Conservation (phyloP, 2,113 vertebrate species). For the Pollachius pollachius region DNA sequence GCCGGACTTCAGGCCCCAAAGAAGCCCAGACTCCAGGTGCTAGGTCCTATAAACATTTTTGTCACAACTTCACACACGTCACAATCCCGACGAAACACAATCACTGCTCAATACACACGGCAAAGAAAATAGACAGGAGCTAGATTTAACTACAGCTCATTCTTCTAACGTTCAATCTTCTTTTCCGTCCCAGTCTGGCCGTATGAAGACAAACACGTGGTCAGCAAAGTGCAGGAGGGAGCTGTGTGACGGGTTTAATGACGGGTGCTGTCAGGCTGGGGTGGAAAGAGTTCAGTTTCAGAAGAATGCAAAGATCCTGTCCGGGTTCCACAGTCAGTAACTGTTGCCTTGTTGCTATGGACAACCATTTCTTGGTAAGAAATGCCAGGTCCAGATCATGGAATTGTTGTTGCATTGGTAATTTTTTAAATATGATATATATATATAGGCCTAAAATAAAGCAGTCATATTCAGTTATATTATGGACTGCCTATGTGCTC, state of each 20-base stretch:
- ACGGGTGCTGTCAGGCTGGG: constrained; percentile 20
- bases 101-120: neutral
- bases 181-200: neutral
- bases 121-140: neutral
- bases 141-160: neutral
- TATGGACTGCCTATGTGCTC: no score
- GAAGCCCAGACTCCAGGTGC: constrained; percentile 21
- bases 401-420: no score
- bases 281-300: constrained; percentile 25
- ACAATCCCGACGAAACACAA: neutral
- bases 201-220: constrained; percentile 24
- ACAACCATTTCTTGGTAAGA: no score
- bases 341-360: no score
- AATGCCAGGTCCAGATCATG: no score
- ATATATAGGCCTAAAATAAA: no score
- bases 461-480: no score
- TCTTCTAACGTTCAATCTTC: neutral
- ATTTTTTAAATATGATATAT: no score
- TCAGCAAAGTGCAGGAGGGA: neutral
- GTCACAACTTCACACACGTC: neutral
- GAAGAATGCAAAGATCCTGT: constrained; percentile 36
- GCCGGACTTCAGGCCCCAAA: constrained; percentile 41
- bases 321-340: no score
- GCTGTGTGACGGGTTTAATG: constrained; percentile 17
- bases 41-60: neutral